Base-by-base conservation (phyloP, 2,113 vertebrate species). In the Hydrolagus affinis region DNA sequence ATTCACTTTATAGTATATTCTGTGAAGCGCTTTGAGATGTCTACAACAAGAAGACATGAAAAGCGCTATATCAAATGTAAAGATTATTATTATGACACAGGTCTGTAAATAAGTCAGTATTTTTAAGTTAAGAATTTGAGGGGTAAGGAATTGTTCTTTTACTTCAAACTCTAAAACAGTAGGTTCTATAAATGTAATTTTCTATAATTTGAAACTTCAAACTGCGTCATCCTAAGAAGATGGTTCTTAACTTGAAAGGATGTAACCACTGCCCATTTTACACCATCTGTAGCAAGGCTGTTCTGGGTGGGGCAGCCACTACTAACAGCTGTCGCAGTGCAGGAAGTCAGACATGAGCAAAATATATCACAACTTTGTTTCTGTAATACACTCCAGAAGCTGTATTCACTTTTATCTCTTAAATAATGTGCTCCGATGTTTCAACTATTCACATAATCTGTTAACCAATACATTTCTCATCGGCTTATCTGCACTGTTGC, bases 331-430 rank as follows among this genome's bases (percentile, higher is more conserved):
- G 44, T 44, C 44, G 44, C 44, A 44, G 44, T 44, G 44, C 44
- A 44, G 78, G 78, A 66, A 32, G 60, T 23, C 25, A 66, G 78
- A 23, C 64, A 83, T 83, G 78, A 62, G 60, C 78, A 83, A 64
- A 83, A 83, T 44, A 83, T 83, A 28, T 28, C 66, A 66, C 19
- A 62, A 64, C 78, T 83, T 62, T 83, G 30, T 83, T 83, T 83
- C 78, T 83, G 12, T 83, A 83, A 83, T 83, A 66, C 66, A 15
- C 62, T 83, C 59, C 78, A 83, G 59, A 83, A 66, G 78, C 28
- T 66, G 32, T 30, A 17, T 66, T 83, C 59, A 83, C 30, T 83
- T 64, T 12, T 66, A 83, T 68, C 62, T 83, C 44, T 44, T 44
- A 44, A 44, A 44, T 44, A 44, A 44, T 44, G 44, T 44, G 44